Percentiles rank a stretch among this genome's conserved stretches.
phyloP scores from a whole-genome alignment of 2,113 vertebrate genomes.

The Noctilio leporinus region DNA sequence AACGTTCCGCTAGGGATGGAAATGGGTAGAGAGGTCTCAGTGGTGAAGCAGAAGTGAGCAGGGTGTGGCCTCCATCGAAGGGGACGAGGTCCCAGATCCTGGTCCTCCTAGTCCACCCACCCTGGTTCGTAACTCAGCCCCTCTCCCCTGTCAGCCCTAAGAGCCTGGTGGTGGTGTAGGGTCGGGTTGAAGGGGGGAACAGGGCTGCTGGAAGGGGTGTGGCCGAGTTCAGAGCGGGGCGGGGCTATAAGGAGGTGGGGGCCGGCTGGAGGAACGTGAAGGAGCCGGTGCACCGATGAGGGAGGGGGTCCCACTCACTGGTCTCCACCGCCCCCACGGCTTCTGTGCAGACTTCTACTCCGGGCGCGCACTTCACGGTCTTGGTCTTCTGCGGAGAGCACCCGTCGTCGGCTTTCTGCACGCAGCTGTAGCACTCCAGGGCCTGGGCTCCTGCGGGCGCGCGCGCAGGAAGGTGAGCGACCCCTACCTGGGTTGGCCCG shows the following conservation, averaged over 20 bases:
- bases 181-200: neutral
- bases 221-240: neutral
- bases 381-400: slow-evolving; percentile 60
- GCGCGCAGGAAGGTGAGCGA: neutral
- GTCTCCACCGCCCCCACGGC: slow-evolving; percentile 71
- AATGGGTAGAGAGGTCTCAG: neutral
- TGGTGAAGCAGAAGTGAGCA: neutral
- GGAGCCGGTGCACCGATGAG: neutral
- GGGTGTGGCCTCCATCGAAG: neutral
- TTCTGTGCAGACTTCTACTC: slow-evolving; percentile 64
- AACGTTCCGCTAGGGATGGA: neutral
- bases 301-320: slow-evolving; percentile 59
- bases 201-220: neutral
- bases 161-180: neutral
- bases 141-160: neutral
- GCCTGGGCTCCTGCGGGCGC: slow-evolving; percentile 54
- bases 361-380: slow-evolving; percentile 49
- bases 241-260: neutral
- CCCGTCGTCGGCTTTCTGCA: slow-evolving; percentile 63
- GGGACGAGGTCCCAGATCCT: neutral
- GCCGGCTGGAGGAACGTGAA: no score
- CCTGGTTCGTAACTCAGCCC: neutral
- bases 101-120: neutral
- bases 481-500: no score
- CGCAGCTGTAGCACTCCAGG: slow-evolving; percentile 74